Evolutionary conservation across 1,140 invertebrate species (phyloP).

Genomic region (Dolichoris vasculosae): DNA sequence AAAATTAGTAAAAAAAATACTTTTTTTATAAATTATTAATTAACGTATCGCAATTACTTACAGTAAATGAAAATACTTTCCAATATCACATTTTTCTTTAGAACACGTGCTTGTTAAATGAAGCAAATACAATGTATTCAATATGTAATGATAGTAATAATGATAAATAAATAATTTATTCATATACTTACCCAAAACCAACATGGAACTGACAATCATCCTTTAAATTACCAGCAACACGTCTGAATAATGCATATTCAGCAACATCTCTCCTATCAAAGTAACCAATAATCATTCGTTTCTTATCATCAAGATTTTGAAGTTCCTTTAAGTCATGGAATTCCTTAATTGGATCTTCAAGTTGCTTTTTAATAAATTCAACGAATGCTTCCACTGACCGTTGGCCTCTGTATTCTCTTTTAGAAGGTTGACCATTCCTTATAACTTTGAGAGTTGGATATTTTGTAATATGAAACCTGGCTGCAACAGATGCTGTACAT

Average conservation of each 20-base stretch:
- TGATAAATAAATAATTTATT: constrained; percentile 28
- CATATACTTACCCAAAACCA: constrained; percentile 87
- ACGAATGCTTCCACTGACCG: constrained; percentile 89
- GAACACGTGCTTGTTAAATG: constrained; percentile 72
- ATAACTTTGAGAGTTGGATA: constrained; percentile 99
- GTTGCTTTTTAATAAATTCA: constrained; percentile 90
- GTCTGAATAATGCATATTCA: constrained; percentile 86
- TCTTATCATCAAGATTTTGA: constrained; percentile 88
- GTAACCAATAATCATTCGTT: constrained; percentile 94
- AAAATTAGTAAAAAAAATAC: neutral
- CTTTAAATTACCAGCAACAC: constrained; percentile 90
- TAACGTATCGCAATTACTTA: constrained; percentile 63
- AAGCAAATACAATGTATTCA: constrained; percentile 53
- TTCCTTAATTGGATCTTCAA: constrained; percentile 91
- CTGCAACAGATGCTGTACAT: constrained; percentile 83
- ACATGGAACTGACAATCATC: constrained; percentile 97
- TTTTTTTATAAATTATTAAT: constrained; percentile 12
- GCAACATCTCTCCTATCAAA: constrained; percentile 89
- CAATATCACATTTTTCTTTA: constrained; percentile 71
- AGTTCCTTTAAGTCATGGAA: constrained; percentile 86
- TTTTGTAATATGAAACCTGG: constrained; percentile 96
- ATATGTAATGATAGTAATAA: constrained; percentile 7
- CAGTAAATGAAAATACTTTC: constrained; percentile 67
- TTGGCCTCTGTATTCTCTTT: constrained; percentile 94
- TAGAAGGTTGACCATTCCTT: constrained; percentile 93